These are phyloP conservation scores for Mylabris sibirica DNA, from an alignment of 2,888 invertebrate species.

Conservation along the genomic window DNA sequence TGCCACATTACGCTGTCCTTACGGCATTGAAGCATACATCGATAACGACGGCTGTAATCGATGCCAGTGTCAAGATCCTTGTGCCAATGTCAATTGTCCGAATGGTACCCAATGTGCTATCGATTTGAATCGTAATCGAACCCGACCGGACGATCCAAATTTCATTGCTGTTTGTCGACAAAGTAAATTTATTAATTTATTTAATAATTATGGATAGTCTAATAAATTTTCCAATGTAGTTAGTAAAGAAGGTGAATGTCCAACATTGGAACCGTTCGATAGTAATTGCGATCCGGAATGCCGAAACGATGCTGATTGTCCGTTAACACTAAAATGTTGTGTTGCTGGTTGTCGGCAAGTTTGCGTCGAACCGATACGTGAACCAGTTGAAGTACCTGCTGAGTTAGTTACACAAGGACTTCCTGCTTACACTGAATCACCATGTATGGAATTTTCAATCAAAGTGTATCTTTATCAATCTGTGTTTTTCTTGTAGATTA, in stretches of 20 bases:
- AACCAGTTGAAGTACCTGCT: conserved; percentile 61
- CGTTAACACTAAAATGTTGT: conserved; percentile 83
- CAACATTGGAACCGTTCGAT: conserved; percentile 61
- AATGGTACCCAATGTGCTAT: conserved; percentile 74
- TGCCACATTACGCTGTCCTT: conserved; percentile 71
- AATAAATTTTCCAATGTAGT: conserved; percentile 58
- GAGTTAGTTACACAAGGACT: conserved; percentile 56
- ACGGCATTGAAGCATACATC: conserved; percentile 72
- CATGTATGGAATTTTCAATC: conserved; percentile 47
- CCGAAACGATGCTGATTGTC: conserved; percentile 81
- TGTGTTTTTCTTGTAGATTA: too few species aligned
- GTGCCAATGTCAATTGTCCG: conserved; percentile 68
- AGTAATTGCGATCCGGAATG: conserved; percentile 76
- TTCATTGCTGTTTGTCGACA: conserved; percentile 72
- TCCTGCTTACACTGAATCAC: conserved; percentile 57
- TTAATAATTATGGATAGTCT: background rate
- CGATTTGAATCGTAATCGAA: conserved; percentile 63
- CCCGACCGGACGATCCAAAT: conserved; percentile 51
- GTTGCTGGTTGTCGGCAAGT: conserved; percentile 76
- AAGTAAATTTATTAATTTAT: conserved; percentile 61
- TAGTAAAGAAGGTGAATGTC: conserved; percentile 76
- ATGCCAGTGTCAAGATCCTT: conserved; percentile 81
- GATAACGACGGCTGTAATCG: conserved; percentile 72
- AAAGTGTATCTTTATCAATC: conserved; percentile 10
- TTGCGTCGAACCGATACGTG: conserved; percentile 70